Percentiles rank a stretch among this genome's conserved stretches.
Conservation (phyloP, 2,113 vertebrate species). For the Ciconia stormi region DNA sequence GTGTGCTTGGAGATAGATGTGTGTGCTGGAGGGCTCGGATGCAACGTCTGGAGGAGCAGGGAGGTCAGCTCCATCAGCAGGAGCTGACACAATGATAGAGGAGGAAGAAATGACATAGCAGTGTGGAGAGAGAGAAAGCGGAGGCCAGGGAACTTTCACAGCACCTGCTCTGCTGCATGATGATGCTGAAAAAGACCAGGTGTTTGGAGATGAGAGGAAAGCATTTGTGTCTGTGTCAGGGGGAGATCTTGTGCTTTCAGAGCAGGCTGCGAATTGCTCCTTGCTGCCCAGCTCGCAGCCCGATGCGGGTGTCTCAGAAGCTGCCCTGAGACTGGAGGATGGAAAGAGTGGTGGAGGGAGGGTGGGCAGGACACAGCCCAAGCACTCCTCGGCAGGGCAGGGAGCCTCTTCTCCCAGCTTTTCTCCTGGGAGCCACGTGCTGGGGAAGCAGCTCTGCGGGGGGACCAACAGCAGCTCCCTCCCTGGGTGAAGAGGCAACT, state of each 20-base stretch:
- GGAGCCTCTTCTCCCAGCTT: not conserved
- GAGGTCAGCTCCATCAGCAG: constrained; percentile 31
- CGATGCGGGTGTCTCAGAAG: not conserved
- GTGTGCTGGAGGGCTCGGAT: not conserved
- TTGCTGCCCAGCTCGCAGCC: not conserved
- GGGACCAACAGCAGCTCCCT: not conserved
- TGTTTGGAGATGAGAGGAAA: not conserved
- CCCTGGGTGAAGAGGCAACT: accelerated
- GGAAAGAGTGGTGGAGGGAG: not conserved
- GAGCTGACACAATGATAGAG: constrained; percentile 23
- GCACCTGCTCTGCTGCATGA: not conserved
- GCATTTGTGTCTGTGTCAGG: not conserved
- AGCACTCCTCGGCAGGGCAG: accelerated
- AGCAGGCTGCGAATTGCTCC: not conserved
- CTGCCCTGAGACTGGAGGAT: not conserved
- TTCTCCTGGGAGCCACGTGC: accelerated
- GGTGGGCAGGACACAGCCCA: not conserved
- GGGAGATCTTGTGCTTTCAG: not conserved
- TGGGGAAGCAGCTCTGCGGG: not conserved
- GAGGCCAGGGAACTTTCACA: not conserved
- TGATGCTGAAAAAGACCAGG: not conserved
- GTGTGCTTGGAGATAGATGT: not conserved
- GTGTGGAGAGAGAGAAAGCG: not conserved
- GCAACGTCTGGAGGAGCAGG: not conserved
- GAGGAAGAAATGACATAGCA: not conserved